A percentile compares a stretch with the other conserved stretches of the same genome.
Evolutionary conservation across 2,797 vertebrate species (phyloP).

Genomic region (Ptychobarbus kaznakovi): DNA sequence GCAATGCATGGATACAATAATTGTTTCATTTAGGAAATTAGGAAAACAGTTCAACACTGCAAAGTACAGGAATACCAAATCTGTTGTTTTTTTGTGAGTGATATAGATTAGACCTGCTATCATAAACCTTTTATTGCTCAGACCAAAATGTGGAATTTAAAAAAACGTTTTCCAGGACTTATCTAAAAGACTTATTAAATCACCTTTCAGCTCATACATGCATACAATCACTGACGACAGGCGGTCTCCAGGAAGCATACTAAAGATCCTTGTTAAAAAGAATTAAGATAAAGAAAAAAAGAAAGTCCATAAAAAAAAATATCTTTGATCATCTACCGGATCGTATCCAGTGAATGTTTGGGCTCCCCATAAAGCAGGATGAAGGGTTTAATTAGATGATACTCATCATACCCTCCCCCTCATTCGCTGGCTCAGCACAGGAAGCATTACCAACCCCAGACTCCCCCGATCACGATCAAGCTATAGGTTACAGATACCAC

Average conservation of each 20-base stretch:
- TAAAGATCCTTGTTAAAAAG: constrained; percentile 66
- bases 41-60: constrained; percentile 42
- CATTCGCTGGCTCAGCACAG: constrained; percentile 57
- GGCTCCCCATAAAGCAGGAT: constrained; percentile 52
- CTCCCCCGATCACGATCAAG: constrained; percentile 43
- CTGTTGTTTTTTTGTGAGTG: neutral
- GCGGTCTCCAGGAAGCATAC: constrained; percentile 57
- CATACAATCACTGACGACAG: constrained; percentile 51
- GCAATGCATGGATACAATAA: constrained; percentile 48
- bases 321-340: constrained; percentile 69
- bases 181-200: constrained; percentile 54
- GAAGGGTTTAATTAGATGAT: constrained; percentile 34
- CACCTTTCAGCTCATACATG: constrained; percentile 53
- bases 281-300: constrained; percentile 54
- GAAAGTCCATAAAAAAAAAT: constrained; percentile 71
- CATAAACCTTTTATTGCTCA: constrained; percentile 50
- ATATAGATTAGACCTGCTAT: constrained; percentile 44
- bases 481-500: constrained; percentile 49
- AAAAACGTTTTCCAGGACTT: constrained; percentile 38
- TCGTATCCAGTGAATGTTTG: constrained; percentile 57
- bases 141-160: constrained; percentile 45
- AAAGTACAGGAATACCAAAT: constrained; percentile 42
- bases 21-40: constrained; percentile 27
- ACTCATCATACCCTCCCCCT: constrained; percentile 39
- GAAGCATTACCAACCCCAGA: constrained; percentile 49